Percentiles rank a stretch among this genome's conserved stretches.
Evolutionary conservation across 2,113 vertebrate species (phyloP).

Genomic region (Archilochus colubris): DNA sequence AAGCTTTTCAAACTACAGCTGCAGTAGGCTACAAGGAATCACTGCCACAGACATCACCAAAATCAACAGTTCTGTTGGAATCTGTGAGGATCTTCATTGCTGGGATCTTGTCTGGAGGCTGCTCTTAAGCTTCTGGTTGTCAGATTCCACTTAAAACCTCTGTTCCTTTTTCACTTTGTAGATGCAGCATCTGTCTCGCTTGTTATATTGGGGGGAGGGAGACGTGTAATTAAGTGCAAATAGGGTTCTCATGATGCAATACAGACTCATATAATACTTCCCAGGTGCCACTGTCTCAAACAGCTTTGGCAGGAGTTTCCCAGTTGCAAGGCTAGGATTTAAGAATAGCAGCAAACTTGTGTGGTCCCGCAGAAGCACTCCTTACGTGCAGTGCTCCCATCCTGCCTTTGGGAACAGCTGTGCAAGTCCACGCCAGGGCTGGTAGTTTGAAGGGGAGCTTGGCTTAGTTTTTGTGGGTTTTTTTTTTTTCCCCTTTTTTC

Average conservation of each 20-base stretch:
- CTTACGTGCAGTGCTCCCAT: not conserved
- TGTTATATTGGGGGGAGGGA: not conserved
- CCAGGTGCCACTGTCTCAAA: constrained; percentile 50
- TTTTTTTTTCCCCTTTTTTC: not conserved
- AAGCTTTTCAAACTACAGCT: not conserved
- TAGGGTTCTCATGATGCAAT: constrained; percentile 45
- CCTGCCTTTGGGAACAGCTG: constrained; percentile 50
- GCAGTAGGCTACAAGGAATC: not conserved
- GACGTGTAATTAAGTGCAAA: constrained; percentile 48
- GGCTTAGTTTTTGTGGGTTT: not conserved
- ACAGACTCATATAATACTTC: constrained; percentile 42
- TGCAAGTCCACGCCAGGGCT: constrained; percentile 54
- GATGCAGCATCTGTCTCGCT: not conserved
- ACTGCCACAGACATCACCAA: not conserved
- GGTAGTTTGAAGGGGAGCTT: constrained; percentile 5
- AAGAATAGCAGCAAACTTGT: constrained; percentile 64
- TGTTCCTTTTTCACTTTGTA: constrained; percentile 36
- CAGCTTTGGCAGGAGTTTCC: constrained; percentile 40
- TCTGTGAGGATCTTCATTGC: not conserved
- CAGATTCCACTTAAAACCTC: constrained; percentile 1
- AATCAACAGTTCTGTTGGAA: not conserved
- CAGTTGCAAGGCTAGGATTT: not conserved
- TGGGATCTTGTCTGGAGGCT: not conserved
- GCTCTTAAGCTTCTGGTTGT: not conserved
- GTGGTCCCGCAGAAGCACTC: constrained; percentile 74